phyloP scores from a whole-genome alignment of 2,888 invertebrate genomes.

The Suillia variegata region DNA sequence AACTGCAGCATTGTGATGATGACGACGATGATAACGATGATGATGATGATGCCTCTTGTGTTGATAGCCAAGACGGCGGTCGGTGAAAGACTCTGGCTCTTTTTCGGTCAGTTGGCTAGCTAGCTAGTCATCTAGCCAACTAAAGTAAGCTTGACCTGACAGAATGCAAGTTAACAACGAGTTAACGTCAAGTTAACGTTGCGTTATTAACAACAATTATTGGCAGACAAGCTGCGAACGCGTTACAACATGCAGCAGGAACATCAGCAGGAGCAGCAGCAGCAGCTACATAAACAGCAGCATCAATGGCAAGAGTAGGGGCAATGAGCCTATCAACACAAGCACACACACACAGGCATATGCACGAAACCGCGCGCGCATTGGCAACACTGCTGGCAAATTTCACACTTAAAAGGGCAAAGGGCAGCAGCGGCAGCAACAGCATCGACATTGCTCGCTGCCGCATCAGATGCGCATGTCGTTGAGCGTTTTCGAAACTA shows the following conservation, averaged over 20 bases:
- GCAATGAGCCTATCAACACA: constrained; percentile 2
- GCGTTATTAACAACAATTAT: constrained; percentile 46
- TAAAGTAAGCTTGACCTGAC: background rate
- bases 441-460: background rate
- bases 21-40: background rate
- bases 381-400: constrained; percentile 28
- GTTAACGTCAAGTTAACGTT: constrained; percentile 39
- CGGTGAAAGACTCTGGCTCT: no score
- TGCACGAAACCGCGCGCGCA: background rate
- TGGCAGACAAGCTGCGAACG: constrained; percentile 28
- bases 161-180: constrained; percentile 20
- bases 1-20: background rate
- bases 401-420: constrained; percentile 51
- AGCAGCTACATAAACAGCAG: background rate
- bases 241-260: background rate
- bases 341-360: background rate
- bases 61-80: no score
- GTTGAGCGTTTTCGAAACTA: no score
- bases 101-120: no score
- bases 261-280: background rate
- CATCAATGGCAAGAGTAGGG: background rate
- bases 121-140: no score
- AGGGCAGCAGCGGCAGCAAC: constrained; percentile 35
- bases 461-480: background rate
- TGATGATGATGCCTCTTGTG: no score